Percentiles rank a stretch among this genome's conserved stretches.
phyloP scores from a whole-genome alignment of 2,888 invertebrate genomes.

The Pardosa pseudoannulata region DNA sequence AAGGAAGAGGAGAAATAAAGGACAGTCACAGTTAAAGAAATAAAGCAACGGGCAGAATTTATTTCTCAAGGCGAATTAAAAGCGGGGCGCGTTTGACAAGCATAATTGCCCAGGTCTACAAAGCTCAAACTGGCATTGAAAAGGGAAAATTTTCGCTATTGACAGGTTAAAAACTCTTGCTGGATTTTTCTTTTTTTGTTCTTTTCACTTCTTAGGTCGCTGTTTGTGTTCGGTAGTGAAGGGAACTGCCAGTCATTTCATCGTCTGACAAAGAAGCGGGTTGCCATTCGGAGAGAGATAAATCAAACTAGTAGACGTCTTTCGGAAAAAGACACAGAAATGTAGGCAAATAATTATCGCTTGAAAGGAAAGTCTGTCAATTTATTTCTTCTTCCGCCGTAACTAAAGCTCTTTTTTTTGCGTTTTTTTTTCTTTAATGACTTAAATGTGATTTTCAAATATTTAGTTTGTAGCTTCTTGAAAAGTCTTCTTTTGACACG shows the following conservation, averaged over 20 bases:
- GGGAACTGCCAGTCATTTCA: conserved; percentile 7
- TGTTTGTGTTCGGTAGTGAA: conserved; percentile 12
- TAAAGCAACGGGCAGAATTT: too few species aligned
- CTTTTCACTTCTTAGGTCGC: background rate
- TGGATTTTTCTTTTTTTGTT: background rate
- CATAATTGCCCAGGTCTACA: conserved; percentile 48
- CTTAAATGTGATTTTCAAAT: conserved; percentile 2
- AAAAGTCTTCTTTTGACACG: background rate
- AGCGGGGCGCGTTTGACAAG: conserved; percentile 17
- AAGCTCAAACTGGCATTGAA: conserved; percentile 41
- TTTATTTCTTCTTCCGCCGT: background rate
- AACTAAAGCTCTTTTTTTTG: background rate
- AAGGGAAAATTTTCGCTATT: conserved; percentile 24
- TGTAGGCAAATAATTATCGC: conserved; percentile 17
- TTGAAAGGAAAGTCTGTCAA: background rate
- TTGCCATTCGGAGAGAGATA: conserved; percentile 39
- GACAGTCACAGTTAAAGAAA: conserved; percentile 8
- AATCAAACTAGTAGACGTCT: conserved; percentile 25
- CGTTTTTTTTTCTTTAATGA: background rate
- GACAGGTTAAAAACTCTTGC: conserved; percentile 24
- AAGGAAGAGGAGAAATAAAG: too few species aligned
- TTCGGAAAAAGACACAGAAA: background rate
- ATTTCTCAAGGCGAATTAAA: conserved; percentile 15
- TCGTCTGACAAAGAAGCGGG: conserved; percentile 21
- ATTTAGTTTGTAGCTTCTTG: background rate